Conservation (phyloP, 2,888 invertebrate genomes). For the Caenorhabditis japonica region DNA sequence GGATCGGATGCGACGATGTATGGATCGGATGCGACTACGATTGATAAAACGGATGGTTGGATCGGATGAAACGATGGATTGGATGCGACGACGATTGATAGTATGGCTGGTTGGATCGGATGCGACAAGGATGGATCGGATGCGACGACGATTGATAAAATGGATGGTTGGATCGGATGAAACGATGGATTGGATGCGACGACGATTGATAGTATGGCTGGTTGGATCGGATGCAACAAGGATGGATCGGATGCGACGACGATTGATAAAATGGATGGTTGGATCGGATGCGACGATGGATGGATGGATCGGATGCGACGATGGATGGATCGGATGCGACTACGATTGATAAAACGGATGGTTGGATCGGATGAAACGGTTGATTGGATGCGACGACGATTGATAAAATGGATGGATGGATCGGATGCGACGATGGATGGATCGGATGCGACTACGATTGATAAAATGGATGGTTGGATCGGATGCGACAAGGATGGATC, state of each 20-base stretch:
- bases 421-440: background rate
- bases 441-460: background rate
- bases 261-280: too few relatives aligned
- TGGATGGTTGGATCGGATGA: too few relatives aligned
- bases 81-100: conserved; percentile 1
- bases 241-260: too few relatives aligned
- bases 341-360: background rate
- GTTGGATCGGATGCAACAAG: conserved; percentile 4
- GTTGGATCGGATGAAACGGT: background rate
- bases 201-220: conserved; percentile 4
- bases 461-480: conserved; percentile 2
- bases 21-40: background rate
- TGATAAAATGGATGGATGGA: background rate
- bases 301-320: background rate
- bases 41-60: background rate
- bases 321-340: background rate
- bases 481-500: conserved; percentile 5
- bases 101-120: conserved; percentile 3
- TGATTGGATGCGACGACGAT: background rate
- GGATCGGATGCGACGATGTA: background rate
- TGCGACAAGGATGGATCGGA: background rate
- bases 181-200: background rate
- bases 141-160: background rate
- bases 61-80: too few relatives aligned
- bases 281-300: too few relatives aligned